Evolutionary conservation across 2,888 invertebrate species (phyloP).

Genomic region (Zaprionus obscuricornis): DNA sequence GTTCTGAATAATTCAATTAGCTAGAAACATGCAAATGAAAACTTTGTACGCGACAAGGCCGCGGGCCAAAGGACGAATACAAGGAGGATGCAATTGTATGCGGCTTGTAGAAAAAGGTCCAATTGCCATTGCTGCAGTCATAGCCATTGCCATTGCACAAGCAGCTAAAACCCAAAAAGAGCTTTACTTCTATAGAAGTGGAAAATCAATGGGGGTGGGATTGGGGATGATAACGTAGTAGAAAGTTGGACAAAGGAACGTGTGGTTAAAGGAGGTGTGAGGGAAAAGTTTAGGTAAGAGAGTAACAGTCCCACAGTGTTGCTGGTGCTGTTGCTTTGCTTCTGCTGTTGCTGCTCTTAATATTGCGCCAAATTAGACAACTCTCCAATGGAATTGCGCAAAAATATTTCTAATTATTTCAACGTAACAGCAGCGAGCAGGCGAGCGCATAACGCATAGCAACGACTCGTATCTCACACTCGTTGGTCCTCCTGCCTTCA

Average conservation of each 20-base stretch:
- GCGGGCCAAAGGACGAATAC: slow-evolving; percentile 27
- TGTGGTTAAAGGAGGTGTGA: too few relatives aligned
- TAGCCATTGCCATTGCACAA: too few relatives aligned
- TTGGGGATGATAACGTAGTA: neutral
- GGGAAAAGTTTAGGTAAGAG: too few relatives aligned
- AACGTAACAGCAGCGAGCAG: slow-evolving; percentile 10
- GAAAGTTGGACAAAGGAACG: too few relatives aligned
- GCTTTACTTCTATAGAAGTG: too few relatives aligned
- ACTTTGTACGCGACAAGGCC: slow-evolving; percentile 58
- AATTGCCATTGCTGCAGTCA: too few relatives aligned
- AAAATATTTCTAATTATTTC: slow-evolving; percentile 78
- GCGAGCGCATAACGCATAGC: too few relatives aligned
- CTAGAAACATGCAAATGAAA: slow-evolving; percentile 76
- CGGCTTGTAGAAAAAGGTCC: slow-evolving; percentile 15
- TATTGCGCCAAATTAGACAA: slow-evolving; percentile 48
- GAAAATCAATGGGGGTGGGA: neutral
- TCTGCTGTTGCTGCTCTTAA: slow-evolving; percentile 26
- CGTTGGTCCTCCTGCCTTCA: neutral
- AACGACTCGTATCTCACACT: neutral
- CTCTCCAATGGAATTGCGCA: slow-evolving; percentile 55
- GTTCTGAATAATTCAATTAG: slow-evolving; percentile 75
- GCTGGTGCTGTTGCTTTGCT: slow-evolving; percentile 4
- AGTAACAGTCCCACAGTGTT: too few relatives aligned
- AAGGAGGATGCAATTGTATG: slow-evolving; percentile 43
- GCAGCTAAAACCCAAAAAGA: slow-evolving; percentile 17